Conservation (phyloP, 2,113 vertebrate species). For the Xyrauchen texanus region DNA sequence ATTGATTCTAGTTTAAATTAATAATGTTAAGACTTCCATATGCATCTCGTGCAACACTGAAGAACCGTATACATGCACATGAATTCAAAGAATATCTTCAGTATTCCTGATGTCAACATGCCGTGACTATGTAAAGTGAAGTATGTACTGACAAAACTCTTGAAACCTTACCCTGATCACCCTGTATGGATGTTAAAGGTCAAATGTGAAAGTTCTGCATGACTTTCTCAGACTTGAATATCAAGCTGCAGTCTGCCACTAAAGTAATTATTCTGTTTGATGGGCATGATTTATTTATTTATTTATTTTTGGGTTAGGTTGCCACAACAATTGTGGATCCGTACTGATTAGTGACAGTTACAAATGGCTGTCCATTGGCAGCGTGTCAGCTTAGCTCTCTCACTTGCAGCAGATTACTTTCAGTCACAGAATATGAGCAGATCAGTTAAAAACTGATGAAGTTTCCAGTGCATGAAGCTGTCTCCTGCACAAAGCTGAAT, state of each 20-base stretch:
- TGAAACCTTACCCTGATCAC: too few species aligned
- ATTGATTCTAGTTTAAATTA: too few species aligned
- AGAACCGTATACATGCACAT: too few species aligned
- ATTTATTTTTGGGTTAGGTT: constrained; percentile 39
- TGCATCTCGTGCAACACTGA: too few species aligned
- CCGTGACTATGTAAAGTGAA: too few species aligned
- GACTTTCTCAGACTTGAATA: too few species aligned
- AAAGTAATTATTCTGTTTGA: constrained; percentile 24
- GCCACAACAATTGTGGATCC: constrained; percentile 43
- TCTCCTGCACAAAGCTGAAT: constrained; percentile 10
- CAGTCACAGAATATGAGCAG: constrained; percentile 14
- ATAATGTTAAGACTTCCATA: too few species aligned
- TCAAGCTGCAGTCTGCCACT: constrained; percentile 24
- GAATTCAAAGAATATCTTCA: too few species aligned
- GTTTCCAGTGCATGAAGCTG: constrained; percentile 47
- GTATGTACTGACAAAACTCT: too few species aligned
- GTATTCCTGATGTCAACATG: too few species aligned
- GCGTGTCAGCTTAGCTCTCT: not conserved
- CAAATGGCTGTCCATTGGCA: constrained; percentile 46
- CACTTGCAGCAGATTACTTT: constrained; percentile 45
- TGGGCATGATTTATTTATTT: constrained; percentile 27
- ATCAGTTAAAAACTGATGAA: constrained; percentile 53
- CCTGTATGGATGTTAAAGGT: too few species aligned
- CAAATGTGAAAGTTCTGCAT: too few species aligned
- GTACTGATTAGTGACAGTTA: constrained; percentile 50